Percentiles rank a stretch among this genome's conserved stretches.
phyloP scores from a whole-genome alignment of 2,113 vertebrate genomes.

The Aegotheles bennettii region DNA sequence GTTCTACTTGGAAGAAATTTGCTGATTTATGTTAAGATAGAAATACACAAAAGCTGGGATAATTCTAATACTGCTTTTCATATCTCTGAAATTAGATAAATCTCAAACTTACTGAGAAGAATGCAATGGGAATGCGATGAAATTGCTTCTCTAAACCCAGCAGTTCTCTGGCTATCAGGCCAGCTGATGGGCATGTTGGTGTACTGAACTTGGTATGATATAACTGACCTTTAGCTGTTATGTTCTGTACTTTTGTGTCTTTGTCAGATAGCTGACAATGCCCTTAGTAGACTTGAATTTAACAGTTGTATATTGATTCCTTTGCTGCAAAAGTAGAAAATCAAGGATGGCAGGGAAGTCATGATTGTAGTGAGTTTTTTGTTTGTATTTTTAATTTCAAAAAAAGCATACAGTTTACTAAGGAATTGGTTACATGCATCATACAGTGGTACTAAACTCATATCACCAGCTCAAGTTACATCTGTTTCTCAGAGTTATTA shows the following conservation, averaged over 20 bases:
- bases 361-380: fast-evolving
- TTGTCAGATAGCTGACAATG: not conserved
- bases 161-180: not conserved
- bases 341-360: not conserved
- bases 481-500: not conserved
- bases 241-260: not conserved
- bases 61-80: not conserved
- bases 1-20: not conserved
- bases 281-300: not conserved
- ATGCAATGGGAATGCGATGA: not conserved
- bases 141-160: not conserved
- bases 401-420: not conserved
- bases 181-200: not conserved
- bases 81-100: not conserved
- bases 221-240: not conserved
- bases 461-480: not conserved
- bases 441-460: not conserved
- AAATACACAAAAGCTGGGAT: not conserved
- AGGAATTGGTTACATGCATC: not conserved
- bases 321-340: not conserved
- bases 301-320: not conserved
- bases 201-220: not conserved
- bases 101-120: not conserved
- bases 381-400: not conserved
- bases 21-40: not conserved